A percentile compares a stretch with the other conserved stretches of the same genome.
These are phyloP conservation scores for Drosophila meridiana DNA, from an alignment of 2,888 invertebrate species.

Conservation along the genomic window DNA sequence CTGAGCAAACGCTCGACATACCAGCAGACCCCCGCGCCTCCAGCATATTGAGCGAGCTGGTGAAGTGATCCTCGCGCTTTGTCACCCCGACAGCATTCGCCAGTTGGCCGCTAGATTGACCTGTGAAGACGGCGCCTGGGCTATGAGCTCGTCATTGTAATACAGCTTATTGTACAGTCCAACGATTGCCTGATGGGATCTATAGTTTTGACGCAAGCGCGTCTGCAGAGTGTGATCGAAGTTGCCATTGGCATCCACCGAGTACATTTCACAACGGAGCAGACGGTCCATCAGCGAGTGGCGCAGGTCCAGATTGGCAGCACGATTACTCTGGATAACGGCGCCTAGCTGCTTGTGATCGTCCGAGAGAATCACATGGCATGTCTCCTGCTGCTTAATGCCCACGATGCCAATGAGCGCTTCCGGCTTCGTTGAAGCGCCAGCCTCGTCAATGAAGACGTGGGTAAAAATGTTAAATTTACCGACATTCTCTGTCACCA, in stretches of 20 bases:
- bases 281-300: slow-evolving; percentile 90
- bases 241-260: slow-evolving; percentile 65
- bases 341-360: slow-evolving; percentile 92
- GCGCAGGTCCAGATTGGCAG: slow-evolving; percentile 70
- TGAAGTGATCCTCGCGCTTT: slow-evolving; percentile 37
- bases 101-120: slow-evolving; percentile 74
- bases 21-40: slow-evolving; percentile 87
- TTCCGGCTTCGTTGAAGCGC: slow-evolving; percentile 90
- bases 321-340: slow-evolving; percentile 85
- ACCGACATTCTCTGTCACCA: slow-evolving; percentile 83
- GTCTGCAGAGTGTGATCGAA: slow-evolving; percentile 88
- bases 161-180: slow-evolving; percentile 89
- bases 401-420: slow-evolving; percentile 87
- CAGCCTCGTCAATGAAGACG: slow-evolving; percentile 91
- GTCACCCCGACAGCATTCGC: slow-evolving; percentile 85
- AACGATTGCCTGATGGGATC: slow-evolving; percentile 89
- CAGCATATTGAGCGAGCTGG: slow-evolving; percentile 87
- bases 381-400: slow-evolving; percentile 74
- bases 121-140: slow-evolving; percentile 75
- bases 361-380: slow-evolving; percentile 89
- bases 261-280: slow-evolving; percentile 86
- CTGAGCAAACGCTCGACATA: slow-evolving; percentile 87
- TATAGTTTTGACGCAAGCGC: slow-evolving; percentile 91
- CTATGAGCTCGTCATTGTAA: slow-evolving; percentile 88
- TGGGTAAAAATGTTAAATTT: slow-evolving; percentile 86